Base-by-base conservation (phyloP, 2,888 invertebrate species). In the Morpho helenor region DNA sequence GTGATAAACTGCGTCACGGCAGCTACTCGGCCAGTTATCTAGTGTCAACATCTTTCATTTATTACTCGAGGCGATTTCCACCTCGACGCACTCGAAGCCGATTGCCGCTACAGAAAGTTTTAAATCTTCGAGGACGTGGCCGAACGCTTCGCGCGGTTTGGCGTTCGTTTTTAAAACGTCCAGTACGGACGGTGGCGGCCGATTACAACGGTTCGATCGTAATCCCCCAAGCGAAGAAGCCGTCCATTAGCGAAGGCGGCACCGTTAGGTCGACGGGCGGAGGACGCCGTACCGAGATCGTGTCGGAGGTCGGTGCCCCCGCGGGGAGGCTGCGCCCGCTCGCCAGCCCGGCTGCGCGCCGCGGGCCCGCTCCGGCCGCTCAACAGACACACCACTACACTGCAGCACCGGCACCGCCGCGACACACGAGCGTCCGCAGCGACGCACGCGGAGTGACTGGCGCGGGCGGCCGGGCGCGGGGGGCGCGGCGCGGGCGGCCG, bases 281-380 rank as follows among this genome's bases (percentile, higher is more conserved):
- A 40, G 59, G 66, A 59, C 16, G 48, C 52, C 66, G 59, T 68
- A 69, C 68, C 69, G 68, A 66, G 80, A 72, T 78, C 71, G 72
- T 69, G 75, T 60, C 68, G 60, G 74, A 79, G 82, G 85, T 84
- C 82, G 81, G 68, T 76, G 85, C 75, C 78, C 82, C 72, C 66
- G 61, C 62, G 55, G 60, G 58, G 59, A 62, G 57, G 62, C 64
- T 60, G 56, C 59, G 57, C 52, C 61, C 57, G 54, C 53, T 59
- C 57, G 61, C 59, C 58, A 57, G 64, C 56, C 52, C 63, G 61
- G 54, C 54, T 54, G 39, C 49, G 50, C 59, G 49, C 52, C 31
- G n/a, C 16, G 44, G 22, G 9, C 7, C 54, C 49, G 40, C 49
- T 8, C 9, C 51, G 39, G 44, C 49, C 8, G 31, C 47, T 16